A percentile compares a stretch with the other conserved stretches of the same genome.
Conservation (phyloP, 2,113 vertebrate species). For the Hippocampus abdominalis region DNA sequence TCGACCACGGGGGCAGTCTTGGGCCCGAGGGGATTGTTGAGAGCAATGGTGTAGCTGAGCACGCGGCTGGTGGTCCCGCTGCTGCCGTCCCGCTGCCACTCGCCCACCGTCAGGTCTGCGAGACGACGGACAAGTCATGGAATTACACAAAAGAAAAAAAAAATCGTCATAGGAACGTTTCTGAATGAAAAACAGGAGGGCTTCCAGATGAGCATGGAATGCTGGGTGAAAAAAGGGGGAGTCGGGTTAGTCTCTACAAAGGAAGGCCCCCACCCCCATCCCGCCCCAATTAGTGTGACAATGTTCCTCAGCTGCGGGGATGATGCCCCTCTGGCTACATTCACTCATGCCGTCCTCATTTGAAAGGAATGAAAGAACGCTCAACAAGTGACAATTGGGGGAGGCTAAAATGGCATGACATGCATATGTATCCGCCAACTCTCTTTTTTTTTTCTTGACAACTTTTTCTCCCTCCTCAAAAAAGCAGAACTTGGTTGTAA, state of each 20-base stretch:
- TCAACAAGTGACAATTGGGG: not conserved
- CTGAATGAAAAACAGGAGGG: constrained; percentile 6
- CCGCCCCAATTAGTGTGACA: constrained; percentile 42
- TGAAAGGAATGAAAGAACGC: constrained; percentile 3
- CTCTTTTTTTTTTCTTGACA: too few relatives aligned
- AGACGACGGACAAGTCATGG: not conserved
- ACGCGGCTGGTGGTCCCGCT: constrained; percentile 79
- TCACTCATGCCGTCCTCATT: constrained; percentile 10
- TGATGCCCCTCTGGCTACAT: constrained; percentile 12
- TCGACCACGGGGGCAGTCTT: constrained; percentile 86
- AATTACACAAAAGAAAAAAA: not conserved
- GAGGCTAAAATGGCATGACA: constrained; percentile 13
- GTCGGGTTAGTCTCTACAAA: constrained; percentile 17
- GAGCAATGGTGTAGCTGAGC: constrained; percentile 85
- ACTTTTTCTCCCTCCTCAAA: too few relatives aligned
- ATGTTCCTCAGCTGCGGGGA: constrained; percentile 32
- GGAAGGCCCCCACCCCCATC: constrained; percentile 8
- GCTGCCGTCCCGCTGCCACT: constrained; percentile 81
- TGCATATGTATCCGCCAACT: not conserved
- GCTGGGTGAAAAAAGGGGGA: constrained; percentile 4
- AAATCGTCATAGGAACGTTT: constrained; percentile 2
- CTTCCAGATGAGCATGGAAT: not conserved
- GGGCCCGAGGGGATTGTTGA: constrained; percentile 87
- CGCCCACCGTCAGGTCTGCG: constrained; percentile 79
- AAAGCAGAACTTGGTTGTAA: too few relatives aligned